Base-by-base conservation (phyloP, 2,797 vertebrate genomes). In the Loriculus beryllinus region DNA sequence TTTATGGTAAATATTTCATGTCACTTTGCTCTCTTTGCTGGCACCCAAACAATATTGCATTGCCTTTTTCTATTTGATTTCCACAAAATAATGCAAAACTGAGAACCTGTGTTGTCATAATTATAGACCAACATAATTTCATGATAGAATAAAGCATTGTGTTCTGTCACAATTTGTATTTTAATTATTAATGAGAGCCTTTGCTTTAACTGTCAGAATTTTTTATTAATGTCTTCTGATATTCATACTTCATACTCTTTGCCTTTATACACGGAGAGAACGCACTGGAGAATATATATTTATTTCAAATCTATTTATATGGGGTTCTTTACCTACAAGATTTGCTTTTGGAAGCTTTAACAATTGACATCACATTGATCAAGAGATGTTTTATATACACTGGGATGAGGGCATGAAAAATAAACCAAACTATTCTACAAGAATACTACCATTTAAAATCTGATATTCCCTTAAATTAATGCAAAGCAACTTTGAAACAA, bases 181-280 rank as follows among this genome's bases (percentile, higher is more conserved):
- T 97, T 93, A 97, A 97, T 97, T 96, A 96, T 97, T 97, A 94
- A 96, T 91, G 88, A 91, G 62, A 92, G 40, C 28, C 78, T 92
- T 86, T 94, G 75, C 78, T 96, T 97, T 96, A 97, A 95, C 89
- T 94, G 88, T 93, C 95, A 96, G 88, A 95, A 96, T 94, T 94
- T 97, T 96, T 95, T 88, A 96, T 96, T 93, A 91, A 96, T 82
- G 67, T 75, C 63, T 78, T 95, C 54, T 9, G 43, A 86, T 92
- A 94, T 92, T 97, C 54, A 56, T 56, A 23, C 21, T 97, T 88
- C 79, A 96, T 86, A 64, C 33, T 80, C 70, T 86, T 78, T 77
- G 51, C 56, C 52, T 91, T 75, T 78, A 39, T 70, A 80, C 26
- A 63, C 9, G 57, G 26, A 54, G 21, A 86, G 13, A 37, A 75